Conservation (phyloP, 2,797 vertebrate species). For the Cebuella pygmaea region DNA sequence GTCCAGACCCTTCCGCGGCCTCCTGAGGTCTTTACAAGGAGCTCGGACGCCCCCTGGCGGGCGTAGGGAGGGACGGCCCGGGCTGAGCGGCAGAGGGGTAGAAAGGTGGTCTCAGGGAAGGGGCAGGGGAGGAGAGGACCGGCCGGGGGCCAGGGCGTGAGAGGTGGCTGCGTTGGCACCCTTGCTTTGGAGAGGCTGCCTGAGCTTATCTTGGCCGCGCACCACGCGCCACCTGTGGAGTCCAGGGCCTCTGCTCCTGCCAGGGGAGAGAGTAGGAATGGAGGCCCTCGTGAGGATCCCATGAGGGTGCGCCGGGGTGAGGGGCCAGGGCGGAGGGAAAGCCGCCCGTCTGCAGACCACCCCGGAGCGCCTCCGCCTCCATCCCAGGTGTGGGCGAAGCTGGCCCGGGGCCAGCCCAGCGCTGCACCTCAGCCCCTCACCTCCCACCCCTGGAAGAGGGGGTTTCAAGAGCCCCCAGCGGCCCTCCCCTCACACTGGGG, state of each 20-base stretch:
- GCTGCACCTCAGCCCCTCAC: background rate
- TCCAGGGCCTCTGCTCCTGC: background rate
- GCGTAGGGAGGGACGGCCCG: background rate
- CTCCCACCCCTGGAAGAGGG: background rate
- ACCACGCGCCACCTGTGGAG: accelerated
- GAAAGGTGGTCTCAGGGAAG: background rate
- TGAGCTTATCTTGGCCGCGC: background rate
- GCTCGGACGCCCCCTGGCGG: conserved; percentile 63
- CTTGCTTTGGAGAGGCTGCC: background rate
- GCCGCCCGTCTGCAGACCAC: background rate
- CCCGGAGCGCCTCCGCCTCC: background rate
- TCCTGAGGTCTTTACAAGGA: background rate
- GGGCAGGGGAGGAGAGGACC: background rate
- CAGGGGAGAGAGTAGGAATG: background rate
- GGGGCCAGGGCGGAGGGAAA: background rate
- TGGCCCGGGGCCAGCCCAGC: background rate
- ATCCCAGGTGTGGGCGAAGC: background rate
- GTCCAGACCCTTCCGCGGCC: background rate
- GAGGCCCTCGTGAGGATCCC: background rate
- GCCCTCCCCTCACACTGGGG: too few relatives aligned
- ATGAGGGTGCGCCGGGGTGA: background rate
- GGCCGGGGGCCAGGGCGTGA: background rate
- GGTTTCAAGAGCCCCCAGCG: background rate
- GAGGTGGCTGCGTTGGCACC: background rate
- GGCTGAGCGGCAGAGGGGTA: background rate